phyloP scores from a whole-genome alignment of 2,888 invertebrate species.

The Macrophya annulata region DNA sequence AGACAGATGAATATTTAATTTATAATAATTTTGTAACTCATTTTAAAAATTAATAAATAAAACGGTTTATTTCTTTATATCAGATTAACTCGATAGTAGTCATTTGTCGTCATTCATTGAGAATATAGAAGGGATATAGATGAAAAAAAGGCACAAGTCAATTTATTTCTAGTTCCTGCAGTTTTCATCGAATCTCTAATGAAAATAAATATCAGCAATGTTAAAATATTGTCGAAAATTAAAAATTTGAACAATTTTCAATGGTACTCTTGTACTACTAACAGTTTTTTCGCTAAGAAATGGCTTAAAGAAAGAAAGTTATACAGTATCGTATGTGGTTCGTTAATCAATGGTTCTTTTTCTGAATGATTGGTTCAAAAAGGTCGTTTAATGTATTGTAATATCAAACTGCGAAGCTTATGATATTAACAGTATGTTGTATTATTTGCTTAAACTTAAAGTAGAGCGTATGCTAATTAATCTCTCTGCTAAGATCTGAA shows the following conservation, averaged over 20 bases:
- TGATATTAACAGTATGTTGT: not conserved
- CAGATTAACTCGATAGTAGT: not conserved
- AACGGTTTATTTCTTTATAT: not conserved
- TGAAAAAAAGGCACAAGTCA: not conserved
- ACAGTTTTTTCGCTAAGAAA: not conserved
- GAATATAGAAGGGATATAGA: not conserved
- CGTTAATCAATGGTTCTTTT: not conserved
- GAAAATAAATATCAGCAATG: not conserved
- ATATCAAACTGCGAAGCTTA: not conserved
- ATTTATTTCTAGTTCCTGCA: not conserved
- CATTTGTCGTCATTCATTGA: not conserved
- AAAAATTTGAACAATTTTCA: not conserved
- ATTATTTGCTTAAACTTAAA: not conserved
- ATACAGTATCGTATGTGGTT: too few species aligned
- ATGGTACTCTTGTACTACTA: not conserved
- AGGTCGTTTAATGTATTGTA: too few species aligned
- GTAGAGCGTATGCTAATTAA: not conserved
- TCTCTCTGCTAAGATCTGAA: not conserved
- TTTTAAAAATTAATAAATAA: not conserved
- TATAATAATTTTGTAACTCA: not conserved
- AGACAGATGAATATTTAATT: not conserved
- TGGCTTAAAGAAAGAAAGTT: too few species aligned
- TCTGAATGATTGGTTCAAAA: too few species aligned
- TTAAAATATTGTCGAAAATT: not conserved
- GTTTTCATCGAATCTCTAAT: not conserved